Conservation (phyloP, 2,113 vertebrate genomes). For the Setophaga kirtlandii region DNA sequence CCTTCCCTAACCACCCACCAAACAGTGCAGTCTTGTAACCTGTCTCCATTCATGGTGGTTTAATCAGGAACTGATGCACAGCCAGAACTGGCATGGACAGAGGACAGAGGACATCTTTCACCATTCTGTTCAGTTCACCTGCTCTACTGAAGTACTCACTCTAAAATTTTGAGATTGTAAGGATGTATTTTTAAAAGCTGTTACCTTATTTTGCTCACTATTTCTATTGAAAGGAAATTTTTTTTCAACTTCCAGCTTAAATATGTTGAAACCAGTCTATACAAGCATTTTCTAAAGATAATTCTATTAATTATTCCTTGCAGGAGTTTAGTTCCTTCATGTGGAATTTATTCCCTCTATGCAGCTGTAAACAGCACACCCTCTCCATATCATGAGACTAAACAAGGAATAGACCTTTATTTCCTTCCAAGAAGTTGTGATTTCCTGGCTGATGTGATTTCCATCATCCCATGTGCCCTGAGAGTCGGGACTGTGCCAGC, state of each 20-base stretch:
- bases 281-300: neutral
- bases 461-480: rapidly evolving
- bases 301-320: neutral
- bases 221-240: neutral
- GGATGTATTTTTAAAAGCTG: neutral
- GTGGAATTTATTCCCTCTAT: neutral
- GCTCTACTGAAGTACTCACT: neutral
- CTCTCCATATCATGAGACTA: neutral
- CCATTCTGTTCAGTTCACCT: neutral
- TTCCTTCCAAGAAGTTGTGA: neutral
- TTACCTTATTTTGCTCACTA: neutral
- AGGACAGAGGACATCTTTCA: neutral
- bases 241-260: neutral
- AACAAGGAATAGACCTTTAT: neutral
- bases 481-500: neutral
- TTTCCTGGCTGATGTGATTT: neutral
- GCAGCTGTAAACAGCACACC: neutral
- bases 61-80: neutral
- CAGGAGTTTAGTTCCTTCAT: neutral
- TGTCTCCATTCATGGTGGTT: neutral
- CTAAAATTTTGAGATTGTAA: neutral
- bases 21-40: rapidly evolving
- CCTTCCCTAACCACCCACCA: neutral
- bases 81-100: neutral
- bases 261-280: neutral